Percentiles rank a stretch among this genome's conserved stretches.
phyloP scores from a whole-genome alignment of 2,113 vertebrate genomes.

The Empidonax traillii region DNA sequence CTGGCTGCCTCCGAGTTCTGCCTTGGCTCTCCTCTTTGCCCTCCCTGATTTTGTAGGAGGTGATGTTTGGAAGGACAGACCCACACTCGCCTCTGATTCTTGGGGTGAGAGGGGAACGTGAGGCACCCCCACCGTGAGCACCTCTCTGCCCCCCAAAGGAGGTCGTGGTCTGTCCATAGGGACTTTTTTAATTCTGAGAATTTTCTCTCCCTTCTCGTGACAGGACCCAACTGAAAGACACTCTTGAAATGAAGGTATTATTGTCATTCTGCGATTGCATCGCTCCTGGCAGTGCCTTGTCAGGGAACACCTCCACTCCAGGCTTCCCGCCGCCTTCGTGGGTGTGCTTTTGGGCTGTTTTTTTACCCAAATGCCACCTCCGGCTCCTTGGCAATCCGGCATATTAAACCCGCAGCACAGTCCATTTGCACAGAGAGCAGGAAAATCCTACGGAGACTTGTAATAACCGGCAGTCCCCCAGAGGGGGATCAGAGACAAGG shows the following conservation, averaged over 20 bases:
- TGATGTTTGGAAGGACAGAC: conserved; percentile 42
- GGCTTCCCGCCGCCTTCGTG: neutral
- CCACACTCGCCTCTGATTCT: rapidly evolving
- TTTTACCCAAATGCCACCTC: neutral
- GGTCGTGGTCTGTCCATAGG: rapidly evolving
- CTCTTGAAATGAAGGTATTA: neutral
- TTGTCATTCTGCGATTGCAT: neutral
- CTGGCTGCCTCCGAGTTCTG: neutral
- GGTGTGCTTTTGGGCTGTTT: neutral
- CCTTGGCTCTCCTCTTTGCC: neutral
- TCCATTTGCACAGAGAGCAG: neutral
- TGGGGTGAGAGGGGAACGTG: neutral
- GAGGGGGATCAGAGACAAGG: neutral
- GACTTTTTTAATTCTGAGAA: neutral
- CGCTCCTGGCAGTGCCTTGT: neutral
- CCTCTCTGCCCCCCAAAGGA: neutral
- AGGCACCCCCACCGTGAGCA: neutral
- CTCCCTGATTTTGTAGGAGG: neutral
- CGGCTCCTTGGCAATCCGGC: neutral
- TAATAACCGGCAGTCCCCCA: neutral
- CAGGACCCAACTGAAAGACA: neutral
- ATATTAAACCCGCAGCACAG: neutral
- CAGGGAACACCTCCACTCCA: neutral
- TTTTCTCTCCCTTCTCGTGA: neutral
- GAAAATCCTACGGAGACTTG: neutral